Evolutionary conservation across 2,113 vertebrate genomes (phyloP).

Genomic region (Puntigrus tetrazona): DNA sequence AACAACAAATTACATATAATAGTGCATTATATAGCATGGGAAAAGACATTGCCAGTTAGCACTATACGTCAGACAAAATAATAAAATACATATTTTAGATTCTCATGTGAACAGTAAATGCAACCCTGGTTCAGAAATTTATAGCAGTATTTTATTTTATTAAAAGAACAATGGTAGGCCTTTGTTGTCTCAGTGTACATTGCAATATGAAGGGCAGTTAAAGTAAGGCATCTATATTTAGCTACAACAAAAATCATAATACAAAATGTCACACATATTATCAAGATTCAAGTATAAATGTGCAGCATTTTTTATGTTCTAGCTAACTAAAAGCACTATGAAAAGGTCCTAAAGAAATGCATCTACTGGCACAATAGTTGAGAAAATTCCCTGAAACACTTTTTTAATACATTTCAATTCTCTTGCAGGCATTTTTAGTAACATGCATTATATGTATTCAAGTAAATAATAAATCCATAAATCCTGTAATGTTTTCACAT

Average conservation of each 20-base stretch:
- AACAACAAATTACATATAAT: neutral
- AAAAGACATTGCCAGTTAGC: neutral
- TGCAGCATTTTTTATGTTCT: neutral
- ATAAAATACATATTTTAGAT: neutral
- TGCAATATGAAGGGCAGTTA: neutral
- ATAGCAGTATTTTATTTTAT: neutral
- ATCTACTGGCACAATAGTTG: neutral
- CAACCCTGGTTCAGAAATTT: neutral
- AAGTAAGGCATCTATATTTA: neutral
- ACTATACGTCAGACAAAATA: neutral
- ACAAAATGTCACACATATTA: neutral
- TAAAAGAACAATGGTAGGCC: neutral
- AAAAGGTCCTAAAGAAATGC: neutral
- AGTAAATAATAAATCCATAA: neutral
- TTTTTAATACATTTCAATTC: neutral
- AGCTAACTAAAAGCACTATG: neutral
- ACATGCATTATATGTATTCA: neutral
- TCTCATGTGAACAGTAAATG: neutral
- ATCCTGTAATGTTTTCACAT: neutral
- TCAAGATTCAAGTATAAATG: constrained; percentile 7
- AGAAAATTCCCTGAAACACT: neutral
- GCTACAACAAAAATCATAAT: neutral
- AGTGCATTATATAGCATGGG: neutral
- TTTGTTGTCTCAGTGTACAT: neutral
- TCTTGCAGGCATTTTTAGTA: neutral